Evolutionary conservation across 2,888 invertebrate genomes (phyloP), one percentile per base, ranked within the genome.

Genomic region (Phalangium opilio): DNA sequence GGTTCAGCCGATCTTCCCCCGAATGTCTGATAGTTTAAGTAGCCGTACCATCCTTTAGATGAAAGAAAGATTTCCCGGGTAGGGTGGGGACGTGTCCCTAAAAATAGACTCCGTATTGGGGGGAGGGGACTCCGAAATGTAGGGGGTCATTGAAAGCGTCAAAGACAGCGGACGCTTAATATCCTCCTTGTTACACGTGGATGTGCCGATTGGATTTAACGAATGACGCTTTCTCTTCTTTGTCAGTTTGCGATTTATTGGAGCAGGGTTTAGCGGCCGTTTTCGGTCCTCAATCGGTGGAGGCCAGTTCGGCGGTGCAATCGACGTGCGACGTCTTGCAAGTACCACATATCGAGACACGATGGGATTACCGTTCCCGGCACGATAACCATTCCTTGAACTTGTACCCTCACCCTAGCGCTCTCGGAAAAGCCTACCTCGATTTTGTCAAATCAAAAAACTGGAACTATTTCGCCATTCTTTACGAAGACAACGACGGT

Each of bases 401-500:
- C 49, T 55, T 69, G 8, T 66, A 62, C 53, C 69, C 69, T 2
- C 61, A 66, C 52, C 64, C 66, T 44, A 55, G 55, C 12, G 57
- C 60, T 3, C 55, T 68, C 18, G 60, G 66, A 36, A 51, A 55
- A 45, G 67, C 68, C 8, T 65, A 62, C 53, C 50, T 62, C 19
- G 64, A 64, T 49, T 59, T 64, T 21, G 58, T 69, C 32, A 57
- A 57, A 20, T 50, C 61, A 12, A 64, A 64, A 62, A 56, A 60
- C 14, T 69, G 68, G 69, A 60, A 60, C 14, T 51, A 55, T 42
- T 65, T 68, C 49, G 64, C 67, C 33, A 63, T 69, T 27, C 56
- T 69, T 3, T 69, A 69, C 46, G 64, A 69, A 50, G 61, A 64
- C 46, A 63, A 65, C 51, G 64, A 65, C 47, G 64, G 67, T 67